Conservation (phyloP, 2,113 vertebrate genomes). For the Hemiscyllium ocellatum region DNA sequence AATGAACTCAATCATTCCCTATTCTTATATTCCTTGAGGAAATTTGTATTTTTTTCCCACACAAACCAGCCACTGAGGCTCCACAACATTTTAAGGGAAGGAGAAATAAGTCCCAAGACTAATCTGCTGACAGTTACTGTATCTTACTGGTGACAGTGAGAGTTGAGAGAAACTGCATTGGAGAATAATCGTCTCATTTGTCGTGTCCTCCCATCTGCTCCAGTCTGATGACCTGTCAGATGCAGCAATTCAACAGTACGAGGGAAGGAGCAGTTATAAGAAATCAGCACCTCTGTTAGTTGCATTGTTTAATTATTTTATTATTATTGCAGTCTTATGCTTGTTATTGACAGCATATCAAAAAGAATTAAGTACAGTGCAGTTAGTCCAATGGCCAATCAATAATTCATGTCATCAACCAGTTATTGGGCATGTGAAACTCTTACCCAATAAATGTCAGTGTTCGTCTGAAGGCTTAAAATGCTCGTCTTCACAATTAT, state of each 20-base stretch:
- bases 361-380: background rate
- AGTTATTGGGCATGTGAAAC: background rate
- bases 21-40: background rate
- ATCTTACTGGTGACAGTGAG: background rate
- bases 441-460: slow-evolving; percentile 17
- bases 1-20: background rate
- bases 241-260: background rate
- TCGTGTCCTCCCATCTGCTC: background rate
- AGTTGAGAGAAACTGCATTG: background rate
- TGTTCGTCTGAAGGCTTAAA: background rate
- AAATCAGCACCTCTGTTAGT: background rate
- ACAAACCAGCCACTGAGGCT: background rate
- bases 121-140: background rate
- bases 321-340: slow-evolving; percentile 16
- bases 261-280: background rate
- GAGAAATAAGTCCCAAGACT: background rate
- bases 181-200: background rate
- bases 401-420: background rate
- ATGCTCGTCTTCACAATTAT: background rate
- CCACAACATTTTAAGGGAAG: background rate
- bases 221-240: background rate
- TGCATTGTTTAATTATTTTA: slow-evolving; percentile 20
- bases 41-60: background rate
- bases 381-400: background rate
- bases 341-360: slow-evolving; percentile 13